A percentile compares a stretch with the other conserved stretches of the same genome.
phyloP scores from a whole-genome alignment of 2,888 invertebrate genomes.

The Cheilosia pagana region DNA sequence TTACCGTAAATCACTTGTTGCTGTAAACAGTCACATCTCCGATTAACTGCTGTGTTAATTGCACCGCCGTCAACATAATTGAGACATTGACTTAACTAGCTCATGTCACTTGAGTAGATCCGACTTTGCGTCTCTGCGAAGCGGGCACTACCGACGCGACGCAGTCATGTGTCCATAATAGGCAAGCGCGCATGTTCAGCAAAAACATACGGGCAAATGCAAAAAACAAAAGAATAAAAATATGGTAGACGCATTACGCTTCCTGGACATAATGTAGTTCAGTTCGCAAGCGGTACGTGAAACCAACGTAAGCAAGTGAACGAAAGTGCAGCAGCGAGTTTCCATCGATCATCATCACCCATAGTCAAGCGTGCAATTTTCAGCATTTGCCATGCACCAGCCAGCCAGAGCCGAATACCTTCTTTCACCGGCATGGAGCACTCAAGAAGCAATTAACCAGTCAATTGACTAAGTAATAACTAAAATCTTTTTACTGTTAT shows the following conservation, averaged over 20 bases:
- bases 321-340: conserved; percentile 20
- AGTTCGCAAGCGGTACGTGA: conserved; percentile 14
- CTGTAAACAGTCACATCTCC: conserved; percentile 31
- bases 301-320: background rate
- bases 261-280: conserved; percentile 33
- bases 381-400: conserved; percentile 23
- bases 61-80: conserved; percentile 43
- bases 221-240: background rate
- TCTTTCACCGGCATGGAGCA: conserved; percentile 10
- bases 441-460: conserved; percentile 56
- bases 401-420: conserved; percentile 2
- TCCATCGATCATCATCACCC: conserved; percentile 52
- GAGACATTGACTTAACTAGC: conserved; percentile 52
- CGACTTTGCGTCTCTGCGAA: conserved; percentile 3
- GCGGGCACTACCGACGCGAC: background rate
- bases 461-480: conserved; percentile 45
- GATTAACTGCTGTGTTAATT: conserved; percentile 44
- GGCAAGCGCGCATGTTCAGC: background rate
- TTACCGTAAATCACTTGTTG: conserved; percentile 37
- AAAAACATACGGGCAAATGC: background rate
- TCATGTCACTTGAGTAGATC: conserved; percentile 40
- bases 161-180: background rate
- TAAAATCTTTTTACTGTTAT: conserved; percentile 49
- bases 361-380: conserved; percentile 17
- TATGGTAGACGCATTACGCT: background rate